A percentile compares a stretch with the other conserved stretches of the same genome.
Evolutionary conservation across 1,140 invertebrate species (phyloP).

Genomic region (Drosophila pandora): DNA sequence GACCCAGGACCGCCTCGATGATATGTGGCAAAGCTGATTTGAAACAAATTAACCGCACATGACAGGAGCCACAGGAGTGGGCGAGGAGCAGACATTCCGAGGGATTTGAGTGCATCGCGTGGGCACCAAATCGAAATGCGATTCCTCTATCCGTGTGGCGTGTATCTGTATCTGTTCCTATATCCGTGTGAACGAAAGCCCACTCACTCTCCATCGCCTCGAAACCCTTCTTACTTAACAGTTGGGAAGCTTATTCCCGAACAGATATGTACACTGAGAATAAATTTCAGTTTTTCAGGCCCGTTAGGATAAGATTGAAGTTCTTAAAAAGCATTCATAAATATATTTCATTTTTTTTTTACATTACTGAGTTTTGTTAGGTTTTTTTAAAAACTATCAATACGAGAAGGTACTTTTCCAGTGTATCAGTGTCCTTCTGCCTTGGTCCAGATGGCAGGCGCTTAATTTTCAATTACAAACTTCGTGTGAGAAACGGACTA

Average conservation of each 20-base stretch:
- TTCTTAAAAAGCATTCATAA: too few relatives aligned
- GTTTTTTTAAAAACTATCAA: background rate
- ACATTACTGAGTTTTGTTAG: background rate
- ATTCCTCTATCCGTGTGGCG: slow-evolving; percentile 10
- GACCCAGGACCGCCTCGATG: slow-evolving; percentile 12
- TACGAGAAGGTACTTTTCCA: background rate
- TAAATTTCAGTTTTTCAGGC: too few relatives aligned
- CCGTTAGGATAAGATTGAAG: too few relatives aligned
- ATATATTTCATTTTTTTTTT: too few relatives aligned
- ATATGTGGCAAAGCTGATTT: slow-evolving; percentile 53
- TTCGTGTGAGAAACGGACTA: slow-evolving; percentile 52
- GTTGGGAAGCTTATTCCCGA: background rate
- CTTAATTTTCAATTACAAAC: slow-evolving; percentile 76
- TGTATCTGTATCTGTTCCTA: slow-evolving; percentile 9
- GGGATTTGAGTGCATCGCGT: slow-evolving; percentile 62
- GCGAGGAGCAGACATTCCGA: slow-evolving; percentile 4
- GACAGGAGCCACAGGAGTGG: slow-evolving; percentile 49
- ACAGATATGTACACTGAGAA: too few relatives aligned
- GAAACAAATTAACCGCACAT: slow-evolving; percentile 76
- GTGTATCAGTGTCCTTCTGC: slow-evolving; percentile 5
- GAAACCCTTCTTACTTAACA: background rate
- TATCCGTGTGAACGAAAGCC: background rate
- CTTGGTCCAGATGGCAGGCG: slow-evolving; percentile 58
- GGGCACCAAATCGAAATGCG: slow-evolving; percentile 51
- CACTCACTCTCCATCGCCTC: background rate